Evolutionary conservation across 2,797 vertebrate genomes (phyloP).

Genomic region (Smutsia gigantea): DNA sequence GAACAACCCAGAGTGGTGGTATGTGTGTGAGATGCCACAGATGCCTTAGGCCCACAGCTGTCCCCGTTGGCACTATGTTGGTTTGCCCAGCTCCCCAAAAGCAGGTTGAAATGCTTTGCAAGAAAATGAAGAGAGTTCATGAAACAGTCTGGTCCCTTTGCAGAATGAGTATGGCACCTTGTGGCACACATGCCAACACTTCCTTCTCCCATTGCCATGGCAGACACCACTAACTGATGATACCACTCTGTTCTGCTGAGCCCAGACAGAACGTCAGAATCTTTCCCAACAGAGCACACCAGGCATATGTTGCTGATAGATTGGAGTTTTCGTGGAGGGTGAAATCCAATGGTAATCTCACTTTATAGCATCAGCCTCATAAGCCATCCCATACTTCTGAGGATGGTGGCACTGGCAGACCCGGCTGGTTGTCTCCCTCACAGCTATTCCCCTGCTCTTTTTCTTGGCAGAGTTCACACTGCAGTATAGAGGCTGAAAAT

Average conservation of each 20-base stretch:
- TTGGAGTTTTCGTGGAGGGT: neutral
- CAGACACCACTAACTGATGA: neutral
- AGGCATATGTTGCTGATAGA: neutral
- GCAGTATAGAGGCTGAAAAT: neutral
- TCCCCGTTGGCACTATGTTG: neutral
- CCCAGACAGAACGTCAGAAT: neutral
- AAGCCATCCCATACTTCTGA: neutral
- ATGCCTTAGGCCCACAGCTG: neutral
- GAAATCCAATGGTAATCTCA: neutral
- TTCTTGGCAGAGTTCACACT: neutral
- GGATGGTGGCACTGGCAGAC: neutral
- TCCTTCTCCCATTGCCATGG: neutral
- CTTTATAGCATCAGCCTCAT: no score
- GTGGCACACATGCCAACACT: neutral
- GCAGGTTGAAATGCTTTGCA: neutral
- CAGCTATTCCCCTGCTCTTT: neutral
- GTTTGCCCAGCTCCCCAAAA: neutral
- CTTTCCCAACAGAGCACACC: neutral
- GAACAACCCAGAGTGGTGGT: neutral
- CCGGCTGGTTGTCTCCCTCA: neutral
- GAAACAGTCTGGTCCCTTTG: neutral
- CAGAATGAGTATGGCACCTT: neutral
- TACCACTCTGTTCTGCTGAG: neutral
- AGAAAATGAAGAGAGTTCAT: neutral
- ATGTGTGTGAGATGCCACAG: fast-evolving